Evolutionary conservation across 2,797 vertebrate species (phyloP), one percentile per base, ranked within the genome.

Genomic region (Channallabes apus): DNA sequence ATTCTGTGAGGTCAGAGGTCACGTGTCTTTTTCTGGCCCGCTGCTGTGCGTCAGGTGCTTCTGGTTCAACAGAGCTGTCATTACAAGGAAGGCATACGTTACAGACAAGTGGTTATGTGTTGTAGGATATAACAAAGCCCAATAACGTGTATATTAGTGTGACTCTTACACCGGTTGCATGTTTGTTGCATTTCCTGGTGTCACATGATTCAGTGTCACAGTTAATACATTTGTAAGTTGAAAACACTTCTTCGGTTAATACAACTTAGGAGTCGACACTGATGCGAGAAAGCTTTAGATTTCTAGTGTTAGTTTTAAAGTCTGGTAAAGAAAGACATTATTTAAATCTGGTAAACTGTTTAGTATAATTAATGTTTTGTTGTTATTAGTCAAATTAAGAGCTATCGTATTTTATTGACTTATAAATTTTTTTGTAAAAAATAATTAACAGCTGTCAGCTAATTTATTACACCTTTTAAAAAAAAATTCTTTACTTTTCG

Each of bases 1-100:
- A 92, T 94, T 91, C 88, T 86, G 87, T 32, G 56, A 89, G 64
- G 88, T 83, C 86, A 85, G 38, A 89, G 68, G 87, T 78, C 84
- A 82, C 24, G 15, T 86, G 41, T 82, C 35, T 89, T 87, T 86
- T 89, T 88, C 79, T 83, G 51, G 73, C 83, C 79, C 18, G 15
- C 20, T 56, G 83, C 65, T 61, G 68, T 51, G 82, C 35, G 62
- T 83, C 83, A 71, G 82, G 83, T 78, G 79, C 78, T 82, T 46
- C 41, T 80, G 64, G 12, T 29, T 17, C 51, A 61, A 78, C 32
- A 9, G 68, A 20, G 58, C 35, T 51, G 7, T 59, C 24, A 17
- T 54, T 29, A 65, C 0, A 81, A 61, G 27, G 61, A 24, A 35
- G 6, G 15, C 15, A 9, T 5, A 20, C 35, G 5, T 17, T 18